Evolutionary conservation across 2,797 vertebrate genomes (phyloP), one percentile per base, ranked within the genome.

Genomic region (Anableps anableps): DNA sequence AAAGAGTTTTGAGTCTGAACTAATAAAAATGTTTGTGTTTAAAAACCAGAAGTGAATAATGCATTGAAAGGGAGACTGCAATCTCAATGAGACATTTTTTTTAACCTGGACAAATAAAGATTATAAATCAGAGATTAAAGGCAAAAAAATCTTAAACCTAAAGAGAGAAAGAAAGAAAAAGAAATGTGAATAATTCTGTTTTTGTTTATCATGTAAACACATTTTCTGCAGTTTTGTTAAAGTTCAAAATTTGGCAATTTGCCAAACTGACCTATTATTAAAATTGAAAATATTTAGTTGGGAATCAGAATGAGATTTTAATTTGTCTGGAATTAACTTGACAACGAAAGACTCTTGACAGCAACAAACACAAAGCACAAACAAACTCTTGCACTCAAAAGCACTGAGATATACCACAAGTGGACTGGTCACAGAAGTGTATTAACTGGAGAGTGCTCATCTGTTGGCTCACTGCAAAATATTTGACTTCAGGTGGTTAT

Each of bases 391-490:
- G 6, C 48, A 72, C 74, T 71, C 53, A 76, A 64, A 79, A 21
- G 23, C 19, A 38, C 41, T 64, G 38, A 19, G 13, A 31, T 60
- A 31, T 31, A 62, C 16, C 43, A 10, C 53, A 38, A 21, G 34
- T 11, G 60, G 19, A 36, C 60, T 9, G 68, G 81, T 94, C 88
- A 89, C 94, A 91, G 81, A 80, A 77, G 71, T 79, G 88, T 94
- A 94, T 86, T 91, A 94, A 94, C 94, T 84, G 87, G 60, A 58
- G 75, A 23, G 80, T 31, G 85, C 79, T 82, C 84, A 79, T 82
- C 77, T 94, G 48, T 82, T 79, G 84, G 43, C 68, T 81, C 68
- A 74, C 80, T 89, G 94, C 78, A 86, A 94, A 94, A 96, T 94
- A 70, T 88, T 86, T 84, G 85, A 72, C 75, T 70, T 64, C 55